Base-by-base conservation (phyloP, 2,113 vertebrate species). In the Hippocampus abdominalis region DNA sequence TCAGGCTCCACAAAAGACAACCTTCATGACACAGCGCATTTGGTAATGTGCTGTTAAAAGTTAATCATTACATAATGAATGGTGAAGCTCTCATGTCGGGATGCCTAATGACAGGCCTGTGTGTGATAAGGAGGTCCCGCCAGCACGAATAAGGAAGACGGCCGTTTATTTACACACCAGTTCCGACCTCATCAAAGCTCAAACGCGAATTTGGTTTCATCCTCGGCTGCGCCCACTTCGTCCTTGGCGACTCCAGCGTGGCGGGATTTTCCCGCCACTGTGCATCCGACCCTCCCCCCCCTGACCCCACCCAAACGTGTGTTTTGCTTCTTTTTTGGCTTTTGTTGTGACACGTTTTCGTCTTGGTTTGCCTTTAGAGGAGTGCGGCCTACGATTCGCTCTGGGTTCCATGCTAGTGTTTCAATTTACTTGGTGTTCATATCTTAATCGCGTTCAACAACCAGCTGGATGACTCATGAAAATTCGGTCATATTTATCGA, bases 21-120 rank as follows among this genome's bases (percentile, higher is more conserved):
- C 62, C 66, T 27, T 73, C 71, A 73, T 69, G 82, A 79, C 56
- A 85, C 74, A 54, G 56, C 23, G 71, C 73, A 78, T 78, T 81
- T 84, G 72, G 57, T 80, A 72, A 71, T 59, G 64, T 69, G 42
- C 73, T 73, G 75, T 71, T 83, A 69, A 74, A 77, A 68, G 77
- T 71, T 65, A 76, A 77, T 80, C 46, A 78, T 77, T 64, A 73
- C 74, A 71, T 65, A 67, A 68, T 48, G 46, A 60, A 73, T 73
- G 69, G 74, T 74, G 76, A 76, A 46, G n/a, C 42, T 60, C 57
- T 32, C 54, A 57, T 57, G n/a, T 27, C 11, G 23, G 29, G 29
- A 16, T 13, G 36, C 42, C 15, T 64, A 64, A 64, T 64, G 42
- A 64, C 42, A 64, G 40, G 13, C 63, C 7, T 10, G 40, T 18